These are phyloP conservation scores for Etheostoma spectabile DNA, from an alignment of 2,113 vertebrate genomes.

Conservation along the genomic window DNA sequence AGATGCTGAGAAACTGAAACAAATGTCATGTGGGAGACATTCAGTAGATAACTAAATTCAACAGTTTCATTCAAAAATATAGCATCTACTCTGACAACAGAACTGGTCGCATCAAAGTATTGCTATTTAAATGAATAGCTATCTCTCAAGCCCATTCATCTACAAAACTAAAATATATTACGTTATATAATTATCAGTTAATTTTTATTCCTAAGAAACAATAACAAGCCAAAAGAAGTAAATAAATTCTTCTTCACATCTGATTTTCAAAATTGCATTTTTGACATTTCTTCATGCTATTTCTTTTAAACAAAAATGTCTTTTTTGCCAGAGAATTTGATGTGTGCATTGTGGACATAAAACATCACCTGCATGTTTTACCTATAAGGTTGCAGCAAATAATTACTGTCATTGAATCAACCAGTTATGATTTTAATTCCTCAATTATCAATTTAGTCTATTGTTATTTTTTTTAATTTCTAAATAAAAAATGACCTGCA, in stretches of 20 bases:
- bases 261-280: too few species aligned
- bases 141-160: background rate
- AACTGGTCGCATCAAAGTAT: background rate
- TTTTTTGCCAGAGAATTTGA: background rate
- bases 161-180: background rate
- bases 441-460: too few species aligned
- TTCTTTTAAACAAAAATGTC: background rate
- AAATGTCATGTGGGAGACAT: conserved; percentile 24
- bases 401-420: too few species aligned
- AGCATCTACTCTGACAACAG: conserved; percentile 14
- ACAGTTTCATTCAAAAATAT: conserved; percentile 15
- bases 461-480: too few species aligned
- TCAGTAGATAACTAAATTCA: background rate
- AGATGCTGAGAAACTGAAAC: conserved; percentile 50
- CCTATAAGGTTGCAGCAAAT: background rate
- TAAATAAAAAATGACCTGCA: too few species aligned
- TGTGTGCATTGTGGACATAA: background rate
- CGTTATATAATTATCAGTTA: too few species aligned
- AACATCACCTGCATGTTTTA: background rate
- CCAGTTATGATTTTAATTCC: too few species aligned
- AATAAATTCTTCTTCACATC: too few species aligned
- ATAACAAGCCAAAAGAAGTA: too few species aligned
- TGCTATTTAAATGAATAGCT: background rate
- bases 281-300: too few species aligned
- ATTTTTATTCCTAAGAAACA: too few species aligned